Evolutionary conservation across 2,797 vertebrate species (phyloP).

Genomic region (Phrynocephalus forsythii): DNA sequence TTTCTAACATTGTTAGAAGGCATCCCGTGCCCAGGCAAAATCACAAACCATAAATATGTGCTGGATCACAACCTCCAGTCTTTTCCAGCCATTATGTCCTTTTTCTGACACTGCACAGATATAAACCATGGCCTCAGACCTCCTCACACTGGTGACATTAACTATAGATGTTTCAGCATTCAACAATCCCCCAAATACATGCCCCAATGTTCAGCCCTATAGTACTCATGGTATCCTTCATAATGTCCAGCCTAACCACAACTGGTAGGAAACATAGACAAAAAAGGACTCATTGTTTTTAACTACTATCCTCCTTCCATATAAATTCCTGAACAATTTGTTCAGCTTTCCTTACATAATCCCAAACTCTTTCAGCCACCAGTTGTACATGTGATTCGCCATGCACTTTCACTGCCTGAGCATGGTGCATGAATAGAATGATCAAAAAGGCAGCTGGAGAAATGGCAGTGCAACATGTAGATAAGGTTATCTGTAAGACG

Average conservation of each 20-base stretch:
- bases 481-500: not conserved
- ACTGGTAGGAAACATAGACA: not conserved
- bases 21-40: not conserved
- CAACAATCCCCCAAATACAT: not conserved
- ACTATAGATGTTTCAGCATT: not conserved
- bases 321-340: too few species aligned
- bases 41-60: not conserved
- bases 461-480: not conserved
- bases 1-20: not conserved
- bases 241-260: not conserved
- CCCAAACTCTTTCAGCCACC: not conserved
- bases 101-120: not conserved
- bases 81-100: too few species aligned
- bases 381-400: not conserved
- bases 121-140: not conserved
- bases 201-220: not conserved
- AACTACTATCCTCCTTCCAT: not conserved
- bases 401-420: not conserved
- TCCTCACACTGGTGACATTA: not conserved
- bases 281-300: not conserved
- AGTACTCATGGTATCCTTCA: not conserved
- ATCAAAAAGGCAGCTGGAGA: not conserved
- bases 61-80: not conserved
- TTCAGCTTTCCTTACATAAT: not conserved
- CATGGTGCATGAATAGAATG: not conserved